Evolutionary conservation across 2,797 vertebrate genomes (phyloP), one percentile per base, ranked within the genome.

Genomic region (Typhlichthys subterraneus): DNA sequence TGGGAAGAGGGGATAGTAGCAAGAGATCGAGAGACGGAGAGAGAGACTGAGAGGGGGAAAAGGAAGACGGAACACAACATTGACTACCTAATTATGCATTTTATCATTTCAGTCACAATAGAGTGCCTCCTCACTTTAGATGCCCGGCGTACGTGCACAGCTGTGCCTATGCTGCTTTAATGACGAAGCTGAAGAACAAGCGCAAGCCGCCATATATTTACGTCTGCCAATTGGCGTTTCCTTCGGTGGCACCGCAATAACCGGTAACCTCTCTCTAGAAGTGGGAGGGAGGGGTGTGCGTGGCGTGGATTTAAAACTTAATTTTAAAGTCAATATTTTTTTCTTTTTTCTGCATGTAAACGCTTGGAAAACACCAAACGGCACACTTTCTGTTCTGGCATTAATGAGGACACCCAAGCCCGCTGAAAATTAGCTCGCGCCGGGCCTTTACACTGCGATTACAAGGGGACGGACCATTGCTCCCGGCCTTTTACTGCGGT

Each of bases 171-270:
- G 58, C 81, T 76, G 85, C 83, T 91, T 87, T 95, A 94, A 94
- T 93, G 91, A 93, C 85, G 74, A 89, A 91, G 93, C 89, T 93
- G 89, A 91, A 93, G 89, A 87, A 91, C 88, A 91, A 91, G 92
- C 87, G 91, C 87, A 74, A 76, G 45, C 65, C 14, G 67, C 14
- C 49, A 81, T 86, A 85, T 86, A 88, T 87, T 90, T 89, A 88
- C 85, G 83, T 86, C 80, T 70, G 76, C 63, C 59, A 59, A 73
- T 72, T 84, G 76, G 79, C n/a, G 31, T 77, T 80, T 81, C 73
- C 60, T 5, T 8, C 67, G 33, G 33, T 29, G 23, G 23, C 23
- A 29, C 23, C 23, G 3, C 23, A 29, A 29, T 29, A 29, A 4
- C 23, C 23, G 23, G 4, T 29, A 29, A 29, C 23, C 23, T 29